Base-by-base conservation (phyloP, 1,140 invertebrate species). In the Fragariocoptes setiger region DNA sequence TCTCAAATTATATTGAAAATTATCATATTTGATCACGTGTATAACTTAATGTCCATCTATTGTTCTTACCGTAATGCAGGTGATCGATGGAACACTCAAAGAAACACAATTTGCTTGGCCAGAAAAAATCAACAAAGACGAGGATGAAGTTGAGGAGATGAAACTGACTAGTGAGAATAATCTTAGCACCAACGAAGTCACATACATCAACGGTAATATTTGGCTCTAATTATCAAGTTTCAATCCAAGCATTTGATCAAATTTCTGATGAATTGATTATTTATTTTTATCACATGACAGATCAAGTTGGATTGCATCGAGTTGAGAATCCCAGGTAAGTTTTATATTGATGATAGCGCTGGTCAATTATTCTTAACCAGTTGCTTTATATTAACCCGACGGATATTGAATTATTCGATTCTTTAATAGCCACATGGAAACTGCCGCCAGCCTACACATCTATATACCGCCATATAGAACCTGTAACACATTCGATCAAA, bases 401-500 rank as follows among this genome's bases (percentile, higher is more conserved):
- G n/a, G n/a, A n/a, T n/a, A n/a, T n/a, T n/a, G n/a, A n/a, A n/a
- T n/a, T n/a, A n/a, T n/a, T n/a, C n/a, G n/a, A n/a, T n/a, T n/a
- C n/a, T n/a, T n/a, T n/a, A n/a, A n/a, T n/a, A n/a, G 77, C 19
- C 72, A 86, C 51, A 65, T 71, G 0, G 74, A 90, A 49, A 65
- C 68, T 2, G 74, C 85, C 0, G 74, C 92, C 0, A 86, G 79
- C 5, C 61, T 99, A 14, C 90, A 99, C 54, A 65, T 99, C 0
- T 99, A 99, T 58, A 79, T 74, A 49, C 90, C 90, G 0, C 85
- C 90, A 1, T 97, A 85, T 55, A 64, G 73, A 38, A 58, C 67
- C 35, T 97, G 90, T 55, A 64, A 70, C 1, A 69, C 80, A 2
- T 97, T 95, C 56, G 85, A 97, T 53, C 70, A 83, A 51, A 66